Evolutionary conservation across 2,797 vertebrate species (phyloP), one percentile per base, ranked within the genome.

Genomic region (Anabacerthia variegaticeps): DNA sequence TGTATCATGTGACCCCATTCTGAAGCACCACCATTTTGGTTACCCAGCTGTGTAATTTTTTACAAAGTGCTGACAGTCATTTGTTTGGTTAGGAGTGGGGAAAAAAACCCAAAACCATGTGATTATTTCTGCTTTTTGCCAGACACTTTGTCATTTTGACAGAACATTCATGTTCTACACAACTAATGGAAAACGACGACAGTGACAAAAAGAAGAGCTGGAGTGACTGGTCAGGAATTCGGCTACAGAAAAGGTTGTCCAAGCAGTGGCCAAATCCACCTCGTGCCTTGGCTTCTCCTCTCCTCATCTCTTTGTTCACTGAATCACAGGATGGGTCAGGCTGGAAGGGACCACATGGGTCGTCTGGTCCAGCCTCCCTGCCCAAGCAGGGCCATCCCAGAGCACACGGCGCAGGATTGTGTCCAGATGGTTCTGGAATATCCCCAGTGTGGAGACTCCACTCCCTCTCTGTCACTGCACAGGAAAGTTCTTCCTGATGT

Each of bases 1-100:
- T 20, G 71, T 3, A 9, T 30, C n/a, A 23, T 1, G 0, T 19
- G 19, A 13, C 9, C 24, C 5, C 0, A 30, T 81, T 44, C 62
- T 61, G 55, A 58, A 48, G 44, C 48, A 74, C 32, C 67, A 11
- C 46, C 46, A 16, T 5, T 30, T 56, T 49, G 26, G 68, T 81
- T 46, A 54, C 37, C 34, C 21, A 34, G 54, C 54, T 61, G 34
- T 16, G 34, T 27, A 22, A 65, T 30, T 81, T 74, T 39, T 72
- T 49, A 68, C 34, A 20, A 77, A 88, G 49, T 27, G 44, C 34
- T 77, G 41, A 44, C 28, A 59, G 20, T 27, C 16, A 61, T 16
- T 71, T 58, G 15, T 49, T 82, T 71, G 36, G 58, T 21, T 27
- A 72, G 68, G 41, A 49, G 2, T 44, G 16, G 28, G 19, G 11